Evolutionary conservation across 2,888 invertebrate species (phyloP).

Genomic region (Chymomyza procnemis): DNA sequence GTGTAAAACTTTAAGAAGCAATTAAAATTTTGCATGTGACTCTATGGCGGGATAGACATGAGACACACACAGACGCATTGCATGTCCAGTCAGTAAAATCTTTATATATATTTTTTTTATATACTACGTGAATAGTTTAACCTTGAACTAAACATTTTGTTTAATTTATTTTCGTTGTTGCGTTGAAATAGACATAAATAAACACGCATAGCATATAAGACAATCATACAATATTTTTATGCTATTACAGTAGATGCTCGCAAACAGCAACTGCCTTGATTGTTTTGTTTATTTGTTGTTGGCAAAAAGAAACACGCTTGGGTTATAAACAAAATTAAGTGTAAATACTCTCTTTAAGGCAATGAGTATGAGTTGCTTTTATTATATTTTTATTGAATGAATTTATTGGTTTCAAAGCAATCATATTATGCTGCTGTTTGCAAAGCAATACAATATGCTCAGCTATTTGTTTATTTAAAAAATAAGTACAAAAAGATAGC

Average conservation of each 20-base stretch:
- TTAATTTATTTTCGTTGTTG: slow-evolving; percentile 36
- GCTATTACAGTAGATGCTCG: background rate
- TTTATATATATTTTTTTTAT: background rate
- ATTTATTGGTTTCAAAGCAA: no score
- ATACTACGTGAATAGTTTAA: slow-evolving; percentile 1
- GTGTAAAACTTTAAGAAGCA: slow-evolving; percentile 61
- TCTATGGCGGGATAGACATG: background rate
- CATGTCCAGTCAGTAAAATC: background rate
- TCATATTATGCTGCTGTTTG: no score
- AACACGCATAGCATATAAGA: slow-evolving; percentile 11
- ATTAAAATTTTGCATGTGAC: slow-evolving; percentile 68
- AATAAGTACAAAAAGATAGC: no score
- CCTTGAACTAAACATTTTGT: slow-evolving; percentile 58
- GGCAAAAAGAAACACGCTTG: no score
- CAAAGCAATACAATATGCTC: no score
- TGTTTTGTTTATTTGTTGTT: background rate
- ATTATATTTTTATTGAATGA: no score
- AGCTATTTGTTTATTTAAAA: no score
- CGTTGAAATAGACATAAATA: slow-evolving; percentile 35
- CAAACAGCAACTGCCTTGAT: background rate
- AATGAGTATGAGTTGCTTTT: no score
- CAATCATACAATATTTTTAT: background rate
- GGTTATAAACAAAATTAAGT: no score
- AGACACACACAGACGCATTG: background rate
- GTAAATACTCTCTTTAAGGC: no score